phyloP scores from a whole-genome alignment of 2,797 vertebrate species.

The Lacerta agilis region DNA sequence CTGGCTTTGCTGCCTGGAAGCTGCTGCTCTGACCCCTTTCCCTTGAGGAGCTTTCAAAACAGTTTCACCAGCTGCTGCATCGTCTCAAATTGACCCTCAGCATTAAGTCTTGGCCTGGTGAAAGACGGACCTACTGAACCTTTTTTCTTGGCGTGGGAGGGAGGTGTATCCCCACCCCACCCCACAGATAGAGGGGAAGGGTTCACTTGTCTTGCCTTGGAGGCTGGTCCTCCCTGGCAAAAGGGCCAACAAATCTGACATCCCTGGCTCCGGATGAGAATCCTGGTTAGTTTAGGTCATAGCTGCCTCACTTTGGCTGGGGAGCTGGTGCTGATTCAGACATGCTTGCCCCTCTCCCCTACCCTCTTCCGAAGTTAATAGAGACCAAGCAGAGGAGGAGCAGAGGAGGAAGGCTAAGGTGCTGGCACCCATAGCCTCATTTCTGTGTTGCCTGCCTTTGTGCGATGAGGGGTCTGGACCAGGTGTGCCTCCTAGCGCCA shows the following conservation, averaged over 20 bases:
- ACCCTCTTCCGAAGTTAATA: rapidly evolving
- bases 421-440: neutral
- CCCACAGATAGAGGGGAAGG: too few species aligned
- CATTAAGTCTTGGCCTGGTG: too few species aligned
- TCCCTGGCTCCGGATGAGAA: neutral
- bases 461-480: neutral
- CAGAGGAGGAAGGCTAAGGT: neutral
- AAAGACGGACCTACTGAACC: neutral
- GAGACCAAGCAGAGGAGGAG: too few species aligned
- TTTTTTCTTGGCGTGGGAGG: neutral
- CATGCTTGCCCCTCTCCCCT: neutral
- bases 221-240: neutral
- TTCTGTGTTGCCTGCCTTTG: neutral
- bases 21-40: rapidly evolving
- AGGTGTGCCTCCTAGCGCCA: neutral
- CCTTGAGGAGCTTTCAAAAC: neutral
- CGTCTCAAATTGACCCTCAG: neutral
- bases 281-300: neutral
- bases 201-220: neutral
- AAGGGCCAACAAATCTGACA: neutral
- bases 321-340: neutral
- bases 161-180: too few species aligned
- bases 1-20: neutral
- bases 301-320: neutral
- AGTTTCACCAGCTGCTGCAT: rapidly evolving